Percentiles rank a stretch among this genome's conserved stretches.
These are phyloP conservation scores for Sinosuthora webbiana DNA, from an alignment of 2,113 vertebrate species.

Conservation along the genomic window DNA sequence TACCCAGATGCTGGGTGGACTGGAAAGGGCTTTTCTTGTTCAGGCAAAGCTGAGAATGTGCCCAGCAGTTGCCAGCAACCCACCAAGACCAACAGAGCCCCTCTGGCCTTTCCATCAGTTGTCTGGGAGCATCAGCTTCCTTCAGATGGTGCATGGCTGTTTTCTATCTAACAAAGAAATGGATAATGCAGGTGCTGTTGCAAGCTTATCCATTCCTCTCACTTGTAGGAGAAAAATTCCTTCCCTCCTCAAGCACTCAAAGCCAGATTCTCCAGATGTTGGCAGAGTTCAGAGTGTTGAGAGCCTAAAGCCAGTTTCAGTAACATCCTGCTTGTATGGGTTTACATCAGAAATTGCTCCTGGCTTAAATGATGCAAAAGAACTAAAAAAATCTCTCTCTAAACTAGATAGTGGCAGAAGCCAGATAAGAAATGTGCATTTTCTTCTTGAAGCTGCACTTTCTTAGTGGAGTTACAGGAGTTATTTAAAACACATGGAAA, in stretches of 20 bases:
- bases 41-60: background rate
- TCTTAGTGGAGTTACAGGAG: background rate
- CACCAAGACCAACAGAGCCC: background rate
- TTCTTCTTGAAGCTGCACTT: background rate
- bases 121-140: background rate
- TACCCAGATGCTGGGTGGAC: background rate
- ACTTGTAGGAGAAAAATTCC: constrained; percentile 40
- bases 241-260: constrained; percentile 2
- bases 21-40: background rate
- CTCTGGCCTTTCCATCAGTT: background rate
- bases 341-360: constrained; percentile 13
- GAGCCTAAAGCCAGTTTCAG: background rate
- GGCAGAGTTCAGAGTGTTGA: constrained; percentile 4
- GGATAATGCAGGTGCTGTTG: constrained; percentile 38
- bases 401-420: background rate
- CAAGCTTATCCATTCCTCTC: constrained; percentile 22
- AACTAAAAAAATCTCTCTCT: background rate
- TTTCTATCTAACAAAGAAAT: constrained; percentile 1
- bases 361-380: background rate
- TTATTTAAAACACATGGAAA: background rate
- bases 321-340: background rate
- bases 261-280: constrained; percentile 53
- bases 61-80: background rate
- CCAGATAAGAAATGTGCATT: background rate
- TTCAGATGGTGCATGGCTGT: background rate